Base-by-base conservation (phyloP, 2,888 invertebrate genomes). In the Therioaphis trifolii region DNA sequence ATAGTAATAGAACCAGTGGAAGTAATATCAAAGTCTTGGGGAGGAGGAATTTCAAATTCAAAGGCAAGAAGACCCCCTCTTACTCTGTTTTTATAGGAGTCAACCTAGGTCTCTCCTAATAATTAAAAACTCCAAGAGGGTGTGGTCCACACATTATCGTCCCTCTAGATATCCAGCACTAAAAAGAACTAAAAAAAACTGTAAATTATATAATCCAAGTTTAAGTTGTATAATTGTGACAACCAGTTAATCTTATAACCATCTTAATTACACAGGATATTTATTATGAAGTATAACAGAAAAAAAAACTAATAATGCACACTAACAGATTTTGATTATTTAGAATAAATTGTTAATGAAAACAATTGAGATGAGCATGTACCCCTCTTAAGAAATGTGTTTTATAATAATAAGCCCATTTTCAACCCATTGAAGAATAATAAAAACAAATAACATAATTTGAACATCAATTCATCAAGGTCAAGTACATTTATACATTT, bases 121-220 rank as follows among this genome's bases (percentile, higher is more conserved):
- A 52, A 18, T 52, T 2, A 4, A 18, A 52, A 52, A 52, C 52
- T 18, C 52, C 52, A 18, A 14, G 18, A 18, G 52, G 52, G 52
- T 52, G 52, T 52, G 52, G 18, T 52, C 52, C 18, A 52, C 52
- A 52, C 52, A 52, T 52, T 52, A 52, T 18, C 18, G 52, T 4
- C 15, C 52, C 52, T 2, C 52, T 52, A 52, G 9, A 14, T 52
- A 52, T 52, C 15, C 18, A 5, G 52, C 52, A 52, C 52, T 52
- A 52, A 61, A 61, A 61, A 61, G 24, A 61, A 27, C 27, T 52
- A 61, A 61, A 61, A n/a, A 61, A 61, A 61, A 27, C 27, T 52
- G 52, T 61, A 15, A 61, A 27, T 61, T 27, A 61, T 3, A 61
- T 24, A 14, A 4, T 15, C 61, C 4, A 61, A 27, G 21, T 21